These are phyloP conservation scores for Calameuta idolon DNA, from an alignment of 2,888 invertebrate species.

Conservation along the genomic window DNA sequence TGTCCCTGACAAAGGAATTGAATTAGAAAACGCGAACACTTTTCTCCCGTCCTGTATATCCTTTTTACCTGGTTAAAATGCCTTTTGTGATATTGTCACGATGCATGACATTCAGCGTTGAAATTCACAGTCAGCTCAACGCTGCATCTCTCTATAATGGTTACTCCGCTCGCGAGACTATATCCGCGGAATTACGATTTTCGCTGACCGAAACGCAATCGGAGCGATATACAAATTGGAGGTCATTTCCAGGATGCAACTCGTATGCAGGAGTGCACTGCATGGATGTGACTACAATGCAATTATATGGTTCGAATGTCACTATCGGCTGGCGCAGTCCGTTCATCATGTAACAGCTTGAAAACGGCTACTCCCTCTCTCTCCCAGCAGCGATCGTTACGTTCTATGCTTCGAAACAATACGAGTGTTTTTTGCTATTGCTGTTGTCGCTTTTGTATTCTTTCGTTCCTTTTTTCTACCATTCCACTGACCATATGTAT, in stretches of 20 bases:
- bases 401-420: constrained; percentile 3
- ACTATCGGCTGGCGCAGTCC: constrained; percentile 46
- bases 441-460: background rate
- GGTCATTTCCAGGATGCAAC: constrained; percentile 18
- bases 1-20: background rate
- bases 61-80: background rate
- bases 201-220: constrained; percentile 35
- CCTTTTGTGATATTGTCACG: background rate
- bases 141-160: too few relatives aligned
- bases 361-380: constrained; percentile 27
- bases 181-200: constrained; percentile 31
- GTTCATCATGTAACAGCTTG: constrained; percentile 57
- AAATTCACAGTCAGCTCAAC: too few relatives aligned
- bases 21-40: background rate
- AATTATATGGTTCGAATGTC: constrained; percentile 48
- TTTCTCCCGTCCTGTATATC: background rate
- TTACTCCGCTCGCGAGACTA: too few relatives aligned
- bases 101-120: background rate
- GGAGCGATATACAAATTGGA: constrained; percentile 20
- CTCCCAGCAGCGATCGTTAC: background rate
- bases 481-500: background rate
- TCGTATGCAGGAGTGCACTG: constrained; percentile 17
- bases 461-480: background rate
- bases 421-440: background rate
- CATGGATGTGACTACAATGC: constrained; percentile 32